phyloP scores from a whole-genome alignment of 2,113 vertebrate genomes.

The Nothoprocta perdicaria region DNA sequence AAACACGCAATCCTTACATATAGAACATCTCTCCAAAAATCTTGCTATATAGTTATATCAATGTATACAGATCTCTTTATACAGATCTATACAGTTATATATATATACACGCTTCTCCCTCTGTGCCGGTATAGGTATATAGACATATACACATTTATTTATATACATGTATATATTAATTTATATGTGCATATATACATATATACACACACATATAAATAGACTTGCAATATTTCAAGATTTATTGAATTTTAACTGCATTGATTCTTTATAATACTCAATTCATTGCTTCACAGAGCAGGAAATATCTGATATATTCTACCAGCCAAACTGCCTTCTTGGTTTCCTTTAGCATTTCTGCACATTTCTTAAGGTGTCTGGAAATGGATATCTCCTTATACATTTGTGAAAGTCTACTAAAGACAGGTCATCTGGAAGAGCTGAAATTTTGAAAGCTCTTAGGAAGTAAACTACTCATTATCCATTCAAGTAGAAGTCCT shows the following conservation, averaged over 20 bases:
- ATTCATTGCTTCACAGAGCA: not conserved
- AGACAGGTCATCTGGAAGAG: not conserved
- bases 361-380: not conserved
- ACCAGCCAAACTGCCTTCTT: not conserved
- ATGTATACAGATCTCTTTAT: too few species aligned
- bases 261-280: not conserved
- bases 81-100: too few species aligned
- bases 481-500: not conserved
- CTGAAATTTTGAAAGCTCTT: not conserved
- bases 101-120: not conserved
- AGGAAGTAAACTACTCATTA: not conserved
- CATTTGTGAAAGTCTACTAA: not conserved
- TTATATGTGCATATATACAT: not conserved
- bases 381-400: not conserved
- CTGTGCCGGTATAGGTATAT: not conserved
- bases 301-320: fast-evolving
- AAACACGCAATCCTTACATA: not conserved
- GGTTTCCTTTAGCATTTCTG: not conserved
- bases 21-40: not conserved
- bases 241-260: not conserved
- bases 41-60: not conserved
- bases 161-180: not conserved
- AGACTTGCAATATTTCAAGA: not conserved
- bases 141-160: not conserved
- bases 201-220: too few species aligned